phyloP scores from a whole-genome alignment of 2,888 invertebrate genomes.

The Amiota communis region DNA sequence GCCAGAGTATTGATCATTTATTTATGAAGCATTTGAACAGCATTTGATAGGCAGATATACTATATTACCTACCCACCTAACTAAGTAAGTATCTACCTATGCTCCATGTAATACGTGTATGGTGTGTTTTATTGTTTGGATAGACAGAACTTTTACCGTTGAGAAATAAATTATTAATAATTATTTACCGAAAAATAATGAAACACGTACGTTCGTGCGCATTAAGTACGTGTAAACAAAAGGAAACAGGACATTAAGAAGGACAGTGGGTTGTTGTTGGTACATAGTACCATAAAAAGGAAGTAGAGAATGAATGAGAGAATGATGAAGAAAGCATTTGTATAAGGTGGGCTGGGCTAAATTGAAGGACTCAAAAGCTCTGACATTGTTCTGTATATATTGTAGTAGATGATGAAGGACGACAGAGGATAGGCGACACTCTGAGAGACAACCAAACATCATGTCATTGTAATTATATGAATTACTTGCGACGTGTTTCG shows the following conservation, averaged over 20 bases:
- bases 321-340: neutral
- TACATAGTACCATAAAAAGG: neutral
- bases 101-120: neutral
- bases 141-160: neutral
- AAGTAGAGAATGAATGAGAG: neutral
- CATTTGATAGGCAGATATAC: constrained; percentile 21
- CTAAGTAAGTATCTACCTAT: neutral
- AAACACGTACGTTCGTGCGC: constrained; percentile 24
- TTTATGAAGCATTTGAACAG: constrained; percentile 29
- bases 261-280: neutral
- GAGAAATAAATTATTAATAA: constrained; percentile 23
- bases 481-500: constrained; percentile 20
- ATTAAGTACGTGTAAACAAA: constrained; percentile 27
- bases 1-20: constrained; percentile 24
- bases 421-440: too few species aligned
- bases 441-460: neutral
- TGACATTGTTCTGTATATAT: neutral
- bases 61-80: neutral
- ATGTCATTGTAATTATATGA: constrained; percentile 19
- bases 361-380: neutral
- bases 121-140: neutral
- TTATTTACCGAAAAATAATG: constrained; percentile 26
- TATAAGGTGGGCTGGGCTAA: neutral
- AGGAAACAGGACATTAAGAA: constrained; percentile 26
- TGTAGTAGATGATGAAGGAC: too few species aligned